phyloP scores from a whole-genome alignment of 2,888 invertebrate genomes.

The Drosophila pullipes region DNA sequence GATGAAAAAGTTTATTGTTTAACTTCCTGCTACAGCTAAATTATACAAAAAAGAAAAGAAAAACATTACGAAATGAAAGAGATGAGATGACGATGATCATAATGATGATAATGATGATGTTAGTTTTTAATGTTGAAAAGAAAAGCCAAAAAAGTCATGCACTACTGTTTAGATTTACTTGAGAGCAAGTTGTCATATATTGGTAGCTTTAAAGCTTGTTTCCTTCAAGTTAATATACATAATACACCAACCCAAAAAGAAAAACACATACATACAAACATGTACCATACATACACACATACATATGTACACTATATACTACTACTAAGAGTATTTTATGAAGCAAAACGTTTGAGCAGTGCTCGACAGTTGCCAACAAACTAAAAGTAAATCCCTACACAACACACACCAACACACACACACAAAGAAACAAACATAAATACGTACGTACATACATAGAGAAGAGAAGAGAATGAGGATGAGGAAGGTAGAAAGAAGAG shows the following conservation, averaged over 20 bases:
- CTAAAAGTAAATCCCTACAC: constrained; percentile 38
- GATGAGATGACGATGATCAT: constrained; percentile 4
- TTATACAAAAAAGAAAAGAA: constrained; percentile 28
- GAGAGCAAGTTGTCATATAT: constrained; percentile 75
- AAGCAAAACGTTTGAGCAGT: constrained; percentile 62
- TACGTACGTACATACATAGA: constrained; percentile 36
- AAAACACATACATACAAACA: constrained; percentile 28
- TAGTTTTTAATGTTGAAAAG: constrained; percentile 76
- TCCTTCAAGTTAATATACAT: constrained; percentile 71
- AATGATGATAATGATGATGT: constrained; percentile 32
- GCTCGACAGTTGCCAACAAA: constrained; percentile 54
- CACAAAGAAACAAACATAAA: constrained; percentile 13
- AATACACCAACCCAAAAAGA: constrained; percentile 37
- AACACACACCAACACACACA: constrained; percentile 10
- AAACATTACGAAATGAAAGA: constrained; percentile 26
- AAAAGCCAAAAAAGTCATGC: constrained; percentile 80
- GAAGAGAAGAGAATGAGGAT: constrained; percentile 9
- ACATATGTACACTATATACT: constrained; percentile 51
- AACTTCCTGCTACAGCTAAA: constrained; percentile 62
- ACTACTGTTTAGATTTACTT: constrained; percentile 76
- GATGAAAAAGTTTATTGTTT: constrained; percentile 54
- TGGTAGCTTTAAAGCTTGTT: constrained; percentile 80
- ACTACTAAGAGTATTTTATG: constrained; percentile 77
- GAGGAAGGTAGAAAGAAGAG: constrained; percentile 7
- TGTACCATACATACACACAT: constrained; percentile 39